Evolutionary conservation across 2,113 vertebrate genomes (phyloP), one percentile per base, ranked within the genome.

Genomic region (Nipponia nippon): DNA sequence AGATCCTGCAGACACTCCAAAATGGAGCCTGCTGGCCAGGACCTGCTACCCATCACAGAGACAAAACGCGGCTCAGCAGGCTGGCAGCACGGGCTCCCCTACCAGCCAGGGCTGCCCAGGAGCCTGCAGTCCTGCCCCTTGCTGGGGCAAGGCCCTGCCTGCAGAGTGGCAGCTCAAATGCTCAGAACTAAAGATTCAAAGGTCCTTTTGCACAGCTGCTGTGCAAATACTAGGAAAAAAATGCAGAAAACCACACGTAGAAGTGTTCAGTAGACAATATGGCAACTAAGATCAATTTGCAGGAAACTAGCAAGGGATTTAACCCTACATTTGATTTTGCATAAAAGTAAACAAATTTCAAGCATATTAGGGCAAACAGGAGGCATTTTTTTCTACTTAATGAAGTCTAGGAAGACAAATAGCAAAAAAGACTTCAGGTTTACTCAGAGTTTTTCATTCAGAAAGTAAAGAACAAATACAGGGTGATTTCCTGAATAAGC

Each of bases 11-110:
- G 83, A 80, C 3, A 11, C 25, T 76, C 67, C 71, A 80, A 79
- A 94, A 67, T 2, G 5, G 12, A 44, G 65, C 42, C 52, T 36
- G 32, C 53, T 67, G 42, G 13, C 0, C 2, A 3, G 55, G 61
- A 61, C 16, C 36, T 3, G 0, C 11, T 66, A 1, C 27, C 18
- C 27, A 26, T 10, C 27, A 13, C 4, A 19, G 34, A 36, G 18
- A 46, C 13, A 49, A 19, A 56, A 32, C 1, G 8, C 2, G 2
- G 44, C 65, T 46, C 13, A 15, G 36, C 56, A 52, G 50, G 8
- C 6, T 44, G 29, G 29, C 50, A 30, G 47, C 38, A 32, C 42
- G 2, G n/a, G n/a, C 17, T 42, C 26, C 67, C 10, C 26, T 30
- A 30, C n/a, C 18, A 22, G 53, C 25, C 10, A 8, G 26, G 44